These are phyloP conservation scores for Chromobotia macracanthus DNA, from an alignment of 2,797 vertebrate genomes.

Conservation along the genomic window DNA sequence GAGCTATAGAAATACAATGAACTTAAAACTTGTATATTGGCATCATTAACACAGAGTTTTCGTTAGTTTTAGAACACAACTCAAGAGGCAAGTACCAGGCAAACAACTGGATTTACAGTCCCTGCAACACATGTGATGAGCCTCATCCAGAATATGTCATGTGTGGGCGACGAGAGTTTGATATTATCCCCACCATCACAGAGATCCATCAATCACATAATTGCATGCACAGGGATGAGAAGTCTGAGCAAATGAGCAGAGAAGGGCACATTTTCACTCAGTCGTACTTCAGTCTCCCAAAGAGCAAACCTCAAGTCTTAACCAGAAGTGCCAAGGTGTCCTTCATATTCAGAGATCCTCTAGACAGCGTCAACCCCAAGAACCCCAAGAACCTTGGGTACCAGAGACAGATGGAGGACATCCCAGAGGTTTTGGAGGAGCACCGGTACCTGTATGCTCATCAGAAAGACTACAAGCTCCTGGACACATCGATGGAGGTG, in stretches of 20 bases:
- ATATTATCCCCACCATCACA: constrained; percentile 82
- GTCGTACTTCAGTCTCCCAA: constrained; percentile 82
- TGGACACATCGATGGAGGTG: constrained; percentile 84
- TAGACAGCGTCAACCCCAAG: constrained; percentile 88
- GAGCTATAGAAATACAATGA: too few relatives aligned
- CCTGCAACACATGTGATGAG: constrained; percentile 83
- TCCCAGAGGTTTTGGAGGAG: constrained; percentile 87
- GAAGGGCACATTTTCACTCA: constrained; percentile 76
- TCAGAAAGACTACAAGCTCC: constrained; percentile 88
- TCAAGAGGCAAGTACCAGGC: constrained; percentile 84
- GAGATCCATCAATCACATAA: constrained; percentile 85
- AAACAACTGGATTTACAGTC: constrained; percentile 90
- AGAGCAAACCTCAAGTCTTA: constrained; percentile 87
- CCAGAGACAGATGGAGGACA: constrained; percentile 92
- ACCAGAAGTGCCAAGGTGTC: constrained; percentile 94
- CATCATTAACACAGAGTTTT: constrained; percentile 1
- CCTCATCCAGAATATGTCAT: constrained; percentile 81
- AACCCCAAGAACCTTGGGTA: constrained; percentile 88
- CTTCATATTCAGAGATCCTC: constrained; percentile 94
- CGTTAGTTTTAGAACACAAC: constrained; percentile 80
- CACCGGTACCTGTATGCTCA: constrained; percentile 86
- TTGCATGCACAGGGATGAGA: constrained; percentile 77
- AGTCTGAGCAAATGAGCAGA: constrained; percentile 79
- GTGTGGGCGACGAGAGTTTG: constrained; percentile 81
- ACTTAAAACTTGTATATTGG: too few relatives aligned